These are phyloP conservation scores for Pseudolaguvia tuberculata DNA, from an alignment of 2,113 vertebrate species.

Conservation along the genomic window DNA sequence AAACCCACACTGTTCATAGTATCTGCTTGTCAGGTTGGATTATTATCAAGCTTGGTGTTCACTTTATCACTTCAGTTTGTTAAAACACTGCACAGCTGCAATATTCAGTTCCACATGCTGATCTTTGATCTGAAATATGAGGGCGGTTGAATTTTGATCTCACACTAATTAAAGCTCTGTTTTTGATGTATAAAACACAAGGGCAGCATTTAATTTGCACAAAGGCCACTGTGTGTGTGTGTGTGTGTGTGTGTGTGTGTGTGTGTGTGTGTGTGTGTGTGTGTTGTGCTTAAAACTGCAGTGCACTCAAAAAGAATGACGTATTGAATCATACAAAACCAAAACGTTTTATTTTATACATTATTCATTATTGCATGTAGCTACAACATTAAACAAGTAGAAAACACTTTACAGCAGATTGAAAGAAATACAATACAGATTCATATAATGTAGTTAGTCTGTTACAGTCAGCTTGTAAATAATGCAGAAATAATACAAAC, in stretches of 20 bases:
- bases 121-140: constrained; percentile 34
- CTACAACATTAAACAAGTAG: neutral
- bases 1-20: neutral
- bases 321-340: neutral
- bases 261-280: too few relatives aligned
- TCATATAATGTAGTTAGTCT: constrained; percentile 15
- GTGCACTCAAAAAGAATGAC: neutral
- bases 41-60: constrained; percentile 13
- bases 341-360: constrained; percentile 20
- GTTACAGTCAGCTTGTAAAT: neutral
- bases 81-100: constrained; percentile 3
- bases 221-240: neutral
- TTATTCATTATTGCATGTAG: neutral
- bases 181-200: constrained; percentile 12
- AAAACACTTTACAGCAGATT: constrained; percentile 5
- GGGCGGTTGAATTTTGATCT: neutral
- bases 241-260: too few relatives aligned
- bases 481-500: neutral
- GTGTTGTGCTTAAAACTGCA: neutral
- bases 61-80: constrained; percentile 12
- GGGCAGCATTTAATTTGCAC: neutral
- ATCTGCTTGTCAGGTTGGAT: constrained; percentile 27
- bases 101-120: neutral
- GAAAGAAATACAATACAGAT: constrained; percentile 17
- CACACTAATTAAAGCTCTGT: neutral